Base-by-base conservation (phyloP, 2,888 invertebrate genomes). In the Dryocosmus kuriphilus region DNA sequence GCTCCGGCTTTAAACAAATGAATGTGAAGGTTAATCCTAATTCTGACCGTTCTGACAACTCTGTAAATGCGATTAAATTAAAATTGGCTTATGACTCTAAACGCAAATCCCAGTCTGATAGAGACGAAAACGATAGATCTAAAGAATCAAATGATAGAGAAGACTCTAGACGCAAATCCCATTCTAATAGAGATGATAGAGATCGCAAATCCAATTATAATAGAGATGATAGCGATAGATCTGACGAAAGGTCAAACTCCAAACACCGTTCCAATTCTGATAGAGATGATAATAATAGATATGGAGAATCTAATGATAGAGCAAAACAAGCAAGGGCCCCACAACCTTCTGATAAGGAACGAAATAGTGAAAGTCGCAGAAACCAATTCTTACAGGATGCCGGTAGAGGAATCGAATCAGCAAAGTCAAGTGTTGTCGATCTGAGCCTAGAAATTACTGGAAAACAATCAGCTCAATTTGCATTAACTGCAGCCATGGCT, bases 391-490 rank as follows among this genome's bases (percentile, higher is more conserved):
- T 93, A 27, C 91, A 93, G 76, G 93, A 93, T 80, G 94, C 93
- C 11, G 92, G 92, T 19, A 89, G 92, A 55, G 94, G 94, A 67
- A 94, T 95, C 79, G 92, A 92, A 57, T 92, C 90, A 61, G 93
- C 94, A 71, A 88, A 91, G 76, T 93, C 93, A n/a, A 86, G 89
- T 63, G 92, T 93, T 14, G 77, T 93, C 0, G 95, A 95, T 83
- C 81, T 94, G 0, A 93, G 93, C 57, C 88, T 94, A 24, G 90
- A 93, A 80, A 93, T 95, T 80, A 92, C 93, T 46, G 94, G 94
- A 30, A 89, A 73, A 5, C n/a, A 60, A 11, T n/a, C 79, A 7
- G 91, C 92, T 22, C 91, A 93, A 80, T 94, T 93, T 82, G 90
- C 92, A 0, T 83, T 93, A 2, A 94, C 94, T 9, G 90, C 92